These are phyloP conservation scores for Erebia epiphron DNA, from an alignment of 2,888 invertebrate genomes.

Conservation along the genomic window DNA sequence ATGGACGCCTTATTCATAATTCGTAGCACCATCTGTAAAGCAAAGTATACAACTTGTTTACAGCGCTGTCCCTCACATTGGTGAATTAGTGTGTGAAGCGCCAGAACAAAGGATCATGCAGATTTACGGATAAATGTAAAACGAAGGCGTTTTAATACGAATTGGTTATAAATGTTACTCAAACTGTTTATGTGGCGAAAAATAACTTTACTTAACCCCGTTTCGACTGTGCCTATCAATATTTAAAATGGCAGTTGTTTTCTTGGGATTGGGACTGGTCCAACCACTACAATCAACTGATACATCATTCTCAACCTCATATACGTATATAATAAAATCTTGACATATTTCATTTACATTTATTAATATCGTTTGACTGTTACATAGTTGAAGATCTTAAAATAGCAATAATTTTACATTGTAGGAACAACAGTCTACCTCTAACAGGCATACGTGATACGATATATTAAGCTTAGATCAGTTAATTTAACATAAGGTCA, in stretches of 20 bases:
- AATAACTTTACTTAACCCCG: background rate
- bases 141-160: slow-evolving; percentile 8
- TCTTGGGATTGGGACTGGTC: too few relatives aligned
- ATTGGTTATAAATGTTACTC: slow-evolving; percentile 4
- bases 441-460: too few relatives aligned
- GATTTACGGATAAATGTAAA: slow-evolving; percentile 18
- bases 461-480: too few relatives aligned
- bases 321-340: background rate
- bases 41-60: slow-evolving; percentile 16
- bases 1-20: background rate
- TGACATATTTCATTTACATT: background rate
- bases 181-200: slow-evolving; percentile 12
- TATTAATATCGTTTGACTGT: too few relatives aligned
- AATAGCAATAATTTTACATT: too few relatives aligned
- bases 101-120: slow-evolving; percentile 28
- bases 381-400: too few relatives aligned
- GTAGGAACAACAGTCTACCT: too few relatives aligned
- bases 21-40: background rate
- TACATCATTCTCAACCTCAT: too few relatives aligned
- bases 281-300: too few relatives aligned
- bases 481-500: too few relatives aligned
- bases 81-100: slow-evolving; percentile 21
- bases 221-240: background rate
- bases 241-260: too few relatives aligned
- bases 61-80: slow-evolving; percentile 13